These are phyloP conservation scores for Drosophila jambulina DNA, from an alignment of 1,140 invertebrate species.

Conservation along the genomic window DNA sequence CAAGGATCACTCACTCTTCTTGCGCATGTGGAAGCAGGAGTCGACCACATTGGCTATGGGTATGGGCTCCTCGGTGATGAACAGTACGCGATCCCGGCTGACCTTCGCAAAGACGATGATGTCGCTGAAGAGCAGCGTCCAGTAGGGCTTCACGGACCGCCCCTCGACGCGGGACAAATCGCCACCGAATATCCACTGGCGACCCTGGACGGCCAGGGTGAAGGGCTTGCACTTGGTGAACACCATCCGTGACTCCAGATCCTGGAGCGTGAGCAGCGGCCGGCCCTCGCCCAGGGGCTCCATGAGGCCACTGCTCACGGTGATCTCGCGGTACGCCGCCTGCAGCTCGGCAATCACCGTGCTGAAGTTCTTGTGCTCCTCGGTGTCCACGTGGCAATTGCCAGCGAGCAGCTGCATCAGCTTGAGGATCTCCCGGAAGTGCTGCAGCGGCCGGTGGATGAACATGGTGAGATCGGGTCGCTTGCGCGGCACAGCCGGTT, in stretches of 20 bases:
- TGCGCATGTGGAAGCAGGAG: slow-evolving; percentile 93
- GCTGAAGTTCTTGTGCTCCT: slow-evolving; percentile 84
- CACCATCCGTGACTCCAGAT: slow-evolving; percentile 92
- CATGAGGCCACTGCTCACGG: slow-evolving; percentile 92
- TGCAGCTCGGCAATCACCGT: slow-evolving; percentile 85
- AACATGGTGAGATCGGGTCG: slow-evolving; percentile 93
- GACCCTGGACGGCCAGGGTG: slow-evolving; percentile 90
- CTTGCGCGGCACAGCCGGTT: slow-evolving; percentile 91
- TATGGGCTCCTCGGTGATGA: slow-evolving; percentile 94
- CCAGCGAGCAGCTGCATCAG: slow-evolving; percentile 85
- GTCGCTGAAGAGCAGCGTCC: slow-evolving; percentile 93
- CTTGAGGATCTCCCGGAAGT: slow-evolving; percentile 88
- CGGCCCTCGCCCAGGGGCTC: slow-evolving; percentile 92
- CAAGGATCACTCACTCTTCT: slow-evolving; percentile 88
- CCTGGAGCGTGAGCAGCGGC: slow-evolving; percentile 91
- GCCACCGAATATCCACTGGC: slow-evolving; percentile 95
- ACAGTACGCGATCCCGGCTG: slow-evolving; percentile 92
- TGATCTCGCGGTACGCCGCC: slow-evolving; percentile 91
- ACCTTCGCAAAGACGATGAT: slow-evolving; percentile 93
- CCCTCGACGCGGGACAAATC: slow-evolving; percentile 93
- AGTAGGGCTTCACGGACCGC: slow-evolving; percentile 91
- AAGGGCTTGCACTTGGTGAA: slow-evolving; percentile 96
- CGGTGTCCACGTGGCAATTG: slow-evolving; percentile 82
- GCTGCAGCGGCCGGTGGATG: slow-evolving; percentile 92
- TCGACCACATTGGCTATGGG: slow-evolving; percentile 91